Percentiles rank a stretch among this genome's conserved stretches.
Conservation (phyloP, 2,888 invertebrate genomes). For the Coecobrya sp. region DNA sequence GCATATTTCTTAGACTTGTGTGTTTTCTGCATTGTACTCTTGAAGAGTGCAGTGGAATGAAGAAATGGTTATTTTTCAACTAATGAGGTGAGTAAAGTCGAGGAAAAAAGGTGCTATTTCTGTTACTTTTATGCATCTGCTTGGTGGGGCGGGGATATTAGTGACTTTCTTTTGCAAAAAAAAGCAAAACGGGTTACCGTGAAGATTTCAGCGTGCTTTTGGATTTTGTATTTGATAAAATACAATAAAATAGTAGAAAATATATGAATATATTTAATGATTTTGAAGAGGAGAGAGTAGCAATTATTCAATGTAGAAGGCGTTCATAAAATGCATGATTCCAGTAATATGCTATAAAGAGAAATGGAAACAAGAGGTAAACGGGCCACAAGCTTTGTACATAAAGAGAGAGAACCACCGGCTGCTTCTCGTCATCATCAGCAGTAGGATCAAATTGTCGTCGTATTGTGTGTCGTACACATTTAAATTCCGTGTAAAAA, state of each 20-base stretch:
- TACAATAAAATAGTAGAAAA: too few species aligned
- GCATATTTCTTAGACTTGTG: slow-evolving; percentile 54
- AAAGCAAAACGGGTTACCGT: too few species aligned
- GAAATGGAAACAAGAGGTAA: neutral
- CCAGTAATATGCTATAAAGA: neutral
- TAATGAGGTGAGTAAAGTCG: slow-evolving; percentile 50
- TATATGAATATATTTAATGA: too few species aligned
- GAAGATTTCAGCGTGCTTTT: too few species aligned
- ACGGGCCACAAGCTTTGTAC: neutral
- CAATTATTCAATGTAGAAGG: too few species aligned
- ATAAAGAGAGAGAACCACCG: slow-evolving; percentile 72
- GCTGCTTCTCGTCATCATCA: slow-evolving; percentile 44
- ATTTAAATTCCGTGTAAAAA: slow-evolving; percentile 18
- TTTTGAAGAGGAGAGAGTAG: too few species aligned
- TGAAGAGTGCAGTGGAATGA: too few species aligned
- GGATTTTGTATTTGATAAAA: too few species aligned
- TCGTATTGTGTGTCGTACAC: neutral
- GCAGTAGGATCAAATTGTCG: slow-evolving; percentile 52
- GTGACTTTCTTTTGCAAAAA: slow-evolving; percentile 40
- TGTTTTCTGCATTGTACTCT: neutral
- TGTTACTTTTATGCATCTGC: slow-evolving; percentile 39
- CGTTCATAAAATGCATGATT: neutral
- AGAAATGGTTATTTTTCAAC: slow-evolving; percentile 54
- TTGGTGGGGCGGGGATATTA: slow-evolving; percentile 3
- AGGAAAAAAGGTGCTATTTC: slow-evolving; percentile 23